Conservation (phyloP, 2,113 vertebrate species). For the Anser brachyrhynchus region DNA sequence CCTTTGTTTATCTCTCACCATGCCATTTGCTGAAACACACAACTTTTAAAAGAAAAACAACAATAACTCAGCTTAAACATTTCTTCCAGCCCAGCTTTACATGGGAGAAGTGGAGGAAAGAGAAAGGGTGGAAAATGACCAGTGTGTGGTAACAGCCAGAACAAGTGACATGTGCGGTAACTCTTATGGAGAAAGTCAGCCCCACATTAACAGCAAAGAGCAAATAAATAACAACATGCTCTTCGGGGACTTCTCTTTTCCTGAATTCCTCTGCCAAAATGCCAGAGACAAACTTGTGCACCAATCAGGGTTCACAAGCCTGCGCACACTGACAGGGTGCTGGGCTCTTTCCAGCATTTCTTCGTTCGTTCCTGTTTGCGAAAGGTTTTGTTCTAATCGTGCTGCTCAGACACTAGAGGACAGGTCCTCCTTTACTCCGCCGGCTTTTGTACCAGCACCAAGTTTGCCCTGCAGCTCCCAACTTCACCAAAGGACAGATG, state of each 20-base stretch:
- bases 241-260: neutral
- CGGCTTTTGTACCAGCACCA: neutral
- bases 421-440: neutral
- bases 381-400: neutral
- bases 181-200: neutral
- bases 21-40: constrained; percentile 40
- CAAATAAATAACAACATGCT: neutral
- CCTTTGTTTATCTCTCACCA: constrained; percentile 38
- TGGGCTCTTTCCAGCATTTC: neutral
- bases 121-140: neutral
- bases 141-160: neutral
- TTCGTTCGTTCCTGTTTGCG: neutral
- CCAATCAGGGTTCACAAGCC: neutral
- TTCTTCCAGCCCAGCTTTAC: neutral
- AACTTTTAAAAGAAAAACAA: neutral
- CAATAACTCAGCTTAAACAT: neutral
- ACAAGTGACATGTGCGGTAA: neutral
- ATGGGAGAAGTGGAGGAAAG: fast-evolving
- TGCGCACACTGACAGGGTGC: neutral
- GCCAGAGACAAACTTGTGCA: neutral
- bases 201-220: neutral
- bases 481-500: constrained; percentile 36
- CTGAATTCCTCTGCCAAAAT: neutral
- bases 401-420: neutral
- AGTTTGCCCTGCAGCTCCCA: neutral